These are phyloP conservation scores for Cosmia trapezina DNA, from an alignment of 2,888 invertebrate genomes.

Conservation along the genomic window DNA sequence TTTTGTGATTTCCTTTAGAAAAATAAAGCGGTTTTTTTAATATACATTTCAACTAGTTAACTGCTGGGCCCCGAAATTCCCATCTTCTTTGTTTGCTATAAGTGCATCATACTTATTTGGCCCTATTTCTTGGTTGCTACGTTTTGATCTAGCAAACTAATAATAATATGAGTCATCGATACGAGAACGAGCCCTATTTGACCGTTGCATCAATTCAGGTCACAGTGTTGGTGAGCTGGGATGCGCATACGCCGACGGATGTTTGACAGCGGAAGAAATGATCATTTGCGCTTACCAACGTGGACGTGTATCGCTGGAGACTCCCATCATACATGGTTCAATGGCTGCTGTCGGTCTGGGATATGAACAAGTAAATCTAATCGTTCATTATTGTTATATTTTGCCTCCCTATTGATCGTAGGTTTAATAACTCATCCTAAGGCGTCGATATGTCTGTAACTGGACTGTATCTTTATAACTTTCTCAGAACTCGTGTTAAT, in stretches of 20 bases:
- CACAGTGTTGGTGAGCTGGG: slow-evolving; percentile 98
- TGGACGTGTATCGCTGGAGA: slow-evolving; percentile 92
- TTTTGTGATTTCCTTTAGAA: background rate
- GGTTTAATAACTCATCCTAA: background rate
- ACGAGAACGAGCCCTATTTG: background rate
- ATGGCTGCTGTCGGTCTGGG: slow-evolving; percentile 97
- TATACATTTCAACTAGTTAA: background rate
- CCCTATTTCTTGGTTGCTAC: too few relatives aligned
- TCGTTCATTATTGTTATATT: background rate
- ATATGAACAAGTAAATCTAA: slow-evolving; percentile 83
- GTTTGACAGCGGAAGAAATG: slow-evolving; percentile 95
- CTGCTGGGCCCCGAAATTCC: too few relatives aligned
- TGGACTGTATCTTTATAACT: background rate
- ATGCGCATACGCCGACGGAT: slow-evolving; percentile 98
- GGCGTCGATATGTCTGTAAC: background rate
- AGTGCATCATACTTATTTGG: too few relatives aligned
- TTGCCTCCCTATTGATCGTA: background rate
- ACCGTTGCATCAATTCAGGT: slow-evolving; percentile 84
- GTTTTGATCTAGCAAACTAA: too few relatives aligned
- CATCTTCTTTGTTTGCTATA: too few relatives aligned
- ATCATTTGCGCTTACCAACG: slow-evolving; percentile 91
- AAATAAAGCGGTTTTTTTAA: background rate
- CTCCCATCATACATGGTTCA: slow-evolving; percentile 92
- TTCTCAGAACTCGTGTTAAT: background rate
- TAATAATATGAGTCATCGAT: too few relatives aligned